Base-by-base conservation (phyloP, 2,888 invertebrate species). In the Amiota mariae region DNA sequence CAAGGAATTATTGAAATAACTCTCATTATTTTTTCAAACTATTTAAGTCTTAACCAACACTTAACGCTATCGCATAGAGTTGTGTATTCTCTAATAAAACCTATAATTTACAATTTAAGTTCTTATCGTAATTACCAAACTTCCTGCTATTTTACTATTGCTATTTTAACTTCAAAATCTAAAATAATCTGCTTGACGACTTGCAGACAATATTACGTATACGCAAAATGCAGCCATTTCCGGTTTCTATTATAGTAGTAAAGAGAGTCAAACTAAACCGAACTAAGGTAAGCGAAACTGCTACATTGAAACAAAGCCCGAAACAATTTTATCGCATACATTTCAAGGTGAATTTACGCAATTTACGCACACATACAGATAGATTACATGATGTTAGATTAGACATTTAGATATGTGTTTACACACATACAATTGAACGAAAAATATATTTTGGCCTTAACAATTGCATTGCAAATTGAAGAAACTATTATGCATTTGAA, bases 211-310 rank as follows among this genome's bases (percentile, higher is more conserved):
- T 68, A 68, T 54, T 20, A 36, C 67, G 9, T 72, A 74, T 78
- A 73, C 77, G 72, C 80, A 77, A 82, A 85, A 85, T 80, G 82
- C 84, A 78, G 81, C 86, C 82, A 85, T 83, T 85, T 83, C 83
- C 83, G 83, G 85, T 83, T 83, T 76, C 85, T 85, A 85, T 86
- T 83, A 83, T 72, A 74, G 36, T 36, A n/a, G 49, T 63, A 66
- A 54, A 71, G n/a, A 59, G 72, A 67, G 72, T 73, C 76, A 12
- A 48, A 11, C 18, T 4, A 18, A 59, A 20, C 18, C 20, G 18
- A 57, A 57, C 59, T 51, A n/a, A 49, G 51, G 47, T 46, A 24
- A 63, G 48, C 49, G 20, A 54, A 13, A 73, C 75, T 73, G 72
- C 20, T 36, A 6, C 6, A 36, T 36, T 36, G 36, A 36, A 36